These are phyloP conservation scores for Drosophila siamana DNA, from an alignment of 2,888 invertebrate genomes.

Conservation along the genomic window DNA sequence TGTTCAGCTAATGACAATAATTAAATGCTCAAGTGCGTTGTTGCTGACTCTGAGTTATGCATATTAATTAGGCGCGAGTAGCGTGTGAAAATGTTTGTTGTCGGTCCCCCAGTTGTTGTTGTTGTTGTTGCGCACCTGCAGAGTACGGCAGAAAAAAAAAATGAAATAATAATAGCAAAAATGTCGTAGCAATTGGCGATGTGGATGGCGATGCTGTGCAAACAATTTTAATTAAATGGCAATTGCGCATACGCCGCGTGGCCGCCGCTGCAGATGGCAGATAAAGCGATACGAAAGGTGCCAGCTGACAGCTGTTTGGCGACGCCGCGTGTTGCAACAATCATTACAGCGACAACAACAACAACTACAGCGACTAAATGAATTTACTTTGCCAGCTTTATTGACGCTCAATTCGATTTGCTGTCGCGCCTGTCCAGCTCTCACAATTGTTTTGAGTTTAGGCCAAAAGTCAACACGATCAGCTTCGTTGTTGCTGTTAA, in stretches of 20 bases:
- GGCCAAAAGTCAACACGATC: slow-evolving; percentile 76
- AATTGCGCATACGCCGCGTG: slow-evolving; percentile 79
- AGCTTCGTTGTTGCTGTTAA: slow-evolving; percentile 18
- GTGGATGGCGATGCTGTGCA: slow-evolving; percentile 62
- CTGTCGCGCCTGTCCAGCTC: slow-evolving; percentile 59
- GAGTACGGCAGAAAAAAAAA: slow-evolving; percentile 14
- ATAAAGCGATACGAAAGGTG: slow-evolving; percentile 65
- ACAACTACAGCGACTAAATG: slow-evolving; percentile 20
- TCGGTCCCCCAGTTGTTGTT: too few relatives aligned
- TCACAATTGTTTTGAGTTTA: slow-evolving; percentile 69
- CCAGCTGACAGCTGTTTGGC: slow-evolving; percentile 78
- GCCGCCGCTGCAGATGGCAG: slow-evolving; percentile 60
- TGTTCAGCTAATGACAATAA: slow-evolving; percentile 70
- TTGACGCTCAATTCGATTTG: slow-evolving; percentile 74
- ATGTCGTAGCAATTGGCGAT: slow-evolving; percentile 49
- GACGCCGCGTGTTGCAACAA: slow-evolving; percentile 67
- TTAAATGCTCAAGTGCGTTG: slow-evolving; percentile 63
- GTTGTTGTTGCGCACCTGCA: slow-evolving; percentile 65
- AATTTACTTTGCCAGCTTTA: slow-evolving; percentile 65
- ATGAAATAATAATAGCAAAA: slow-evolving; percentile 44
- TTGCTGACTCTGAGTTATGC: slow-evolving; percentile 48
- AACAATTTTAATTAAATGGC: slow-evolving; percentile 80
- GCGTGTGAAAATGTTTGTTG: slow-evolving; percentile 65
- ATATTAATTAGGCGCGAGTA: slow-evolving; percentile 62
- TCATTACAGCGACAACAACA: slow-evolving; percentile 44